These are phyloP conservation scores for Corapipo altera DNA, from an alignment of 2,113 vertebrate species.

Conservation along the genomic window DNA sequence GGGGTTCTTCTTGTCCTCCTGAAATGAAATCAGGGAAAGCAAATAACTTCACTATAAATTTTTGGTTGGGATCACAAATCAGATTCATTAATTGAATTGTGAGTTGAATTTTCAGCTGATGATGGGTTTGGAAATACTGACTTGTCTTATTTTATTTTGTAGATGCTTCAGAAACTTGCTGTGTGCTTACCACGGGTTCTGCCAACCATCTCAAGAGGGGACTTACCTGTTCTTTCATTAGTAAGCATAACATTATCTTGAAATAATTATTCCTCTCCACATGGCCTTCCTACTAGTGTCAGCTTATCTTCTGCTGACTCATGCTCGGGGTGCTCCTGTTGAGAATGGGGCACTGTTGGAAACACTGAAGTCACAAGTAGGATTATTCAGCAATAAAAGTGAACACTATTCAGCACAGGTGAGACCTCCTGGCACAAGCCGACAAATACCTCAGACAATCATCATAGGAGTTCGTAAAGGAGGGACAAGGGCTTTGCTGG, in stretches of 20 bases:
- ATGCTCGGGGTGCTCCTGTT: conserved; percentile 71
- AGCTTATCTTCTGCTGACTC: conserved; percentile 81
- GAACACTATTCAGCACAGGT: conserved; percentile 69
- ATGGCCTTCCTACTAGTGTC: conserved; percentile 85
- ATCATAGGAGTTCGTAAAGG: conserved; percentile 94
- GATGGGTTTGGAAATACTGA: background rate
- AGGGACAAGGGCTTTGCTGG: conserved; percentile 88
- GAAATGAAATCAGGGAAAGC: background rate
- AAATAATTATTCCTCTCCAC: conserved; percentile 67
- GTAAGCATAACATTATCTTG: conserved; percentile 37
- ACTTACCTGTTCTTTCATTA: conserved; percentile 59
- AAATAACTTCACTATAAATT: background rate
- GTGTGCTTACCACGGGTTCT: conserved; percentile 29
- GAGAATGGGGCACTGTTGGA: conserved; percentile 71
- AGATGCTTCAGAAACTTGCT: conserved; percentile 65
- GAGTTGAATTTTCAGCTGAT: background rate
- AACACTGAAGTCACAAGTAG: conserved; percentile 66
- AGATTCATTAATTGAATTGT: background rate
- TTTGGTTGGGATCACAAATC: background rate
- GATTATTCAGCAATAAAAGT: conserved; percentile 74
- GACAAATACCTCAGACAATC: conserved; percentile 86
- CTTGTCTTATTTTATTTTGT: conserved; percentile 12
- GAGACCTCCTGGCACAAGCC: conserved; percentile 82
- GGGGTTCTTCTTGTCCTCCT: background rate
- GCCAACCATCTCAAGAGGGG: conserved; percentile 39